Base-by-base conservation (phyloP, 2,113 vertebrate genomes). In the Chloropsis cyanopogon region DNA sequence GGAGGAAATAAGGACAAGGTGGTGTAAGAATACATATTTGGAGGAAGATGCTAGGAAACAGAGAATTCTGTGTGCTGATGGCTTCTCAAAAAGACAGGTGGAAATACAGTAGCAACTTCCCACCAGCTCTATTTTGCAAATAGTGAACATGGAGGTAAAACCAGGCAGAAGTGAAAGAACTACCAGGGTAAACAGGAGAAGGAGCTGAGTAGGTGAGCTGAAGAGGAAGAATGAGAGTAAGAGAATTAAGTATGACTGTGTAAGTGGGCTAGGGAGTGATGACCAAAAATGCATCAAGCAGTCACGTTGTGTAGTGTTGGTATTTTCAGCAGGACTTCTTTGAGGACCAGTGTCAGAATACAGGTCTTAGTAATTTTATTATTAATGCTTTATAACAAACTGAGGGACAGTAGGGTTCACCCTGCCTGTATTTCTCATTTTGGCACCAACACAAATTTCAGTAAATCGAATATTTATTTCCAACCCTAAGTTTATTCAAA, bases 261-360 rank as follows among this genome's bases (percentile, higher is more conserved):
- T 50, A n/a, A 42, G 31, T 5, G 7, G 15, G 18, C 41, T 25
- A 13, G 11, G 16, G 19, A 60, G 6, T 1, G 7, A 49, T 10
- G 10, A 71, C 21, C 19, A 61, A 28, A 70, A 20, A 16, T 11
- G 12, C 23, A 41, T 13, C 2, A 12, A 47, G 10, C 1, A 31
- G 10, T 19, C 18, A 16, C 35, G 14, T 6, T 26, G 14, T 13
- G 15, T 8, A 23, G n/a, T 1, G 2, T 5, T 3, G 2, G 31
- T 46, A 9, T 37, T 63, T 82, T n/a, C 59, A 69, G 21, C 20
- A 29, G 14, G 12, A 29, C 28, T 82, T 42, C 8, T 22, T 44
- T 39, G 26, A 60, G 28, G 28, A 35, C 16, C 17, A 31, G 21
- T 8, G 2, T 25, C 42, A 71, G 18, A 71, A 15, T 14, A 39